Base-by-base conservation (phyloP, 1,140 invertebrate species). In the Homalodisca vitripennis region DNA sequence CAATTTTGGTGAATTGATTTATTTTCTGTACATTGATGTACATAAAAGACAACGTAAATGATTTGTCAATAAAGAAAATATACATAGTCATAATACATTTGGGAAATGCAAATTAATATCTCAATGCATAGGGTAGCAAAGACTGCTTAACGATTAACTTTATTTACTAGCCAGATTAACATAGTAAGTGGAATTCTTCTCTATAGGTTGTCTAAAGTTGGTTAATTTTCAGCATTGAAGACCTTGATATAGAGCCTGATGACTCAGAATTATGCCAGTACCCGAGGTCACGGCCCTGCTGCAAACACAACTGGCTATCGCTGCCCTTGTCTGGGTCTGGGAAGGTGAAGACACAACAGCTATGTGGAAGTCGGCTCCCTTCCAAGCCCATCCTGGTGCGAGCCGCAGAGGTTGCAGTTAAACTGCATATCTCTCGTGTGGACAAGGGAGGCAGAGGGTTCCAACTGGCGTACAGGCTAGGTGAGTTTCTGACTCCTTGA, bases 241-340 rank as follows among this genome's bases (percentile, higher is more conserved):
- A 71, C 63, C 48, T 71, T 32, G 70, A 69, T 60, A 67, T 73
- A 30, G 70, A 69, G 20, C 26, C 67, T 34, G 66, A 72, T 68
- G 41, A 48, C 27, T 32, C 30, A 41, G 17, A 10, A 47, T 0
- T 68, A 29, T 67, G 47, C 26, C 3, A 32, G 55, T 31, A 31
- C 47, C 13, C 30, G 2, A 66, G 2, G 24, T n/a, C 17, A 3
- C 1, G 1, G 31, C 57, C 70, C 31, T 73, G 72, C 32, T 73
- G 72, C 46, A 32, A 32, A 12, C 66, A 67, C 47, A 67, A 70
- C 48, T 69, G 65, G 63, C 51, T 73, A 13, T 60, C 68, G 14
- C 30, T 73, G 30, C 70, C 72, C 27, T 22, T 29, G 2, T 51
- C 32, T 46, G 66, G 41, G 17, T 64, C 41, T 55, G 47, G 55